A percentile compares a stretch with the other conserved stretches of the same genome.
Conservation (phyloP, 2,113 vertebrate species). For the Sylvilagus bachmani region DNA sequence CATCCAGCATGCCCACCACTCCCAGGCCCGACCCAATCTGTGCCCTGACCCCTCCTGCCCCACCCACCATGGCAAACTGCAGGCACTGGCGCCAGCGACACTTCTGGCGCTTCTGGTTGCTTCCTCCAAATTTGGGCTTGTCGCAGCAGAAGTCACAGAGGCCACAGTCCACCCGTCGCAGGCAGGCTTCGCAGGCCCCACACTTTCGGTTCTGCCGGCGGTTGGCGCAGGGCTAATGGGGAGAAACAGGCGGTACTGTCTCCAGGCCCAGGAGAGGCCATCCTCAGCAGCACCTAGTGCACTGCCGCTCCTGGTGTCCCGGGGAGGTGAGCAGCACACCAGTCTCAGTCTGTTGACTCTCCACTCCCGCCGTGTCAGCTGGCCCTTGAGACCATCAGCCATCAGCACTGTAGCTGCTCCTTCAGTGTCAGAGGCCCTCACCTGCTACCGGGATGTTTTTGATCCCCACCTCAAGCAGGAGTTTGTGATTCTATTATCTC, state of each 20-base stretch:
- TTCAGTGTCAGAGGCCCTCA: background rate
- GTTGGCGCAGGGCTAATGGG: constrained; percentile 82
- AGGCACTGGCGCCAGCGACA: constrained; percentile 94
- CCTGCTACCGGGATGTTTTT: background rate
- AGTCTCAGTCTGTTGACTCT: constrained; percentile 9
- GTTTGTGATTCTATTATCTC: background rate
- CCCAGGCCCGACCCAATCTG: constrained; percentile 33
- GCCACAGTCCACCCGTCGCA: constrained; percentile 92
- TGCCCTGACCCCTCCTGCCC: constrained; percentile 48
- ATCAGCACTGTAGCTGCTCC: background rate
- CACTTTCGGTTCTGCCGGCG: constrained; percentile 89
- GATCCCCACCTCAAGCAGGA: background rate
- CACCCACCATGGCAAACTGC: constrained; percentile 93
- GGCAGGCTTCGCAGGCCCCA: constrained; percentile 92
- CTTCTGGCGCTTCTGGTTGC: constrained; percentile 95
- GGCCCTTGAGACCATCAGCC: background rate
- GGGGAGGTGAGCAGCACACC: background rate
- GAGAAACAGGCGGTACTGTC: background rate
- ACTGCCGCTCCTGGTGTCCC: background rate
- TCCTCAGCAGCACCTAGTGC: background rate
- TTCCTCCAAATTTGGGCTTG: constrained; percentile 96
- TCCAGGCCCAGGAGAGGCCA: constrained; percentile 35
- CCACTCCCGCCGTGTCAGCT: background rate
- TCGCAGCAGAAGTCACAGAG: constrained; percentile 94
- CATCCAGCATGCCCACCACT: constrained; percentile 77